phyloP scores from a whole-genome alignment of 1,140 invertebrate genomes.

The Phymorhynchus buccinoides region DNA sequence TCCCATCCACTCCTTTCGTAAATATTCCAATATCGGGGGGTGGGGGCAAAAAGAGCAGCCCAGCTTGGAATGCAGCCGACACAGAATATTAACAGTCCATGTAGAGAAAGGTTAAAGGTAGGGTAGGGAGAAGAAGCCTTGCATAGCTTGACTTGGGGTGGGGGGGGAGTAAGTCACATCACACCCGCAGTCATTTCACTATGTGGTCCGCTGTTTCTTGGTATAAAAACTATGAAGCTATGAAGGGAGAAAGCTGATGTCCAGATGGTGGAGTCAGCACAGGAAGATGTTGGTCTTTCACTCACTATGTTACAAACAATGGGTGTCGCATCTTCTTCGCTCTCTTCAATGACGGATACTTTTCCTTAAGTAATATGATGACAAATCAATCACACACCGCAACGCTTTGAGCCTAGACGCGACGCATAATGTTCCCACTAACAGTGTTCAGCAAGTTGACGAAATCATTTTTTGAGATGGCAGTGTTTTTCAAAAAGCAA shows the following conservation, averaged over 20 bases:
- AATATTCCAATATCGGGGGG: background rate
- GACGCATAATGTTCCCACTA: background rate
- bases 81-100: background rate
- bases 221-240: background rate
- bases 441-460: constrained; percentile 4
- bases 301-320: background rate
- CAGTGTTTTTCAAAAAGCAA: background rate
- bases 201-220: background rate
- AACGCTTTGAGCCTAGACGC: too few relatives aligned
- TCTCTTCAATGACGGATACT: background rate
- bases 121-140: background rate
- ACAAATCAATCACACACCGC: background rate
- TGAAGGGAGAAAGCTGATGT: background rate
- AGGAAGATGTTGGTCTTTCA: background rate
- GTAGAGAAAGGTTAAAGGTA: background rate
- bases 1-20: too few relatives aligned
- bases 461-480: too few relatives aligned
- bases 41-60: background rate
- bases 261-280: too few relatives aligned
- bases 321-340: background rate
- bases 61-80: background rate
- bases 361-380: background rate
- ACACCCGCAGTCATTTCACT: background rate
- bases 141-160: constrained; percentile 20
- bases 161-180: background rate